These are phyloP conservation scores for Apoda limacodes DNA, from an alignment of 2,888 invertebrate species.

Conservation along the genomic window DNA sequence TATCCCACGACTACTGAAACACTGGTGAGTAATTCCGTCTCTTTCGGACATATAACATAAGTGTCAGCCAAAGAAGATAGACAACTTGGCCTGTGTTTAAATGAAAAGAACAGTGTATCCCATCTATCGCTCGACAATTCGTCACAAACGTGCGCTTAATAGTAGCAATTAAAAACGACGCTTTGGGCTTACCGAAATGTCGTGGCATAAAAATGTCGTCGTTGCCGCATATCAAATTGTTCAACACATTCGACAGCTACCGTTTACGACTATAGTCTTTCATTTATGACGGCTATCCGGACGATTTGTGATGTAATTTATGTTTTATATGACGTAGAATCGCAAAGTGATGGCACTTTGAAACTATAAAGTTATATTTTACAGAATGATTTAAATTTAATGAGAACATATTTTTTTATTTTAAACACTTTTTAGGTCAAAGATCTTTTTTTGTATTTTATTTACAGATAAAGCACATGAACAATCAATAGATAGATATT, in stretches of 20 bases:
- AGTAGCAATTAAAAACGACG: conserved; percentile 57
- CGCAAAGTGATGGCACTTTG: no score
- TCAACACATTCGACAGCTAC: conserved; percentile 48
- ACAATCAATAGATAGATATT: no score
- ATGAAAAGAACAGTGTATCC: conserved; percentile 27
- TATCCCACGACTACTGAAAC: conserved; percentile 34
- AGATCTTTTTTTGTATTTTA: no score
- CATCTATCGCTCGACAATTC: conserved; percentile 52
- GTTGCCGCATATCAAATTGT: conserved; percentile 59
- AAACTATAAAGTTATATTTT: no score
- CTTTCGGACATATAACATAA: conserved; percentile 25
- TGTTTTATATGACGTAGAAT: conserved; percentile 35
- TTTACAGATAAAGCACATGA: no score
- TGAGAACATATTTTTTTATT: no score
- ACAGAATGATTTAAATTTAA: no score
- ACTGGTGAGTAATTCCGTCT: conserved; percentile 26
- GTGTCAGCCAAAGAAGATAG: conserved; percentile 27
- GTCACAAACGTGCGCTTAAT: conserved; percentile 56
- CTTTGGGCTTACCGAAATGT: conserved; percentile 54
- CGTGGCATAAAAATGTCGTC: conserved; percentile 57
- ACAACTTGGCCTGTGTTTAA: conserved; percentile 21
- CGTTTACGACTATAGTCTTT: conserved; percentile 51
- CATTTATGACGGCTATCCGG: conserved; percentile 44
- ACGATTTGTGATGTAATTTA: conserved; percentile 36
- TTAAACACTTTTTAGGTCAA: no score